Conservation (phyloP, 2,888 invertebrate species). For the Patella caerulea region DNA sequence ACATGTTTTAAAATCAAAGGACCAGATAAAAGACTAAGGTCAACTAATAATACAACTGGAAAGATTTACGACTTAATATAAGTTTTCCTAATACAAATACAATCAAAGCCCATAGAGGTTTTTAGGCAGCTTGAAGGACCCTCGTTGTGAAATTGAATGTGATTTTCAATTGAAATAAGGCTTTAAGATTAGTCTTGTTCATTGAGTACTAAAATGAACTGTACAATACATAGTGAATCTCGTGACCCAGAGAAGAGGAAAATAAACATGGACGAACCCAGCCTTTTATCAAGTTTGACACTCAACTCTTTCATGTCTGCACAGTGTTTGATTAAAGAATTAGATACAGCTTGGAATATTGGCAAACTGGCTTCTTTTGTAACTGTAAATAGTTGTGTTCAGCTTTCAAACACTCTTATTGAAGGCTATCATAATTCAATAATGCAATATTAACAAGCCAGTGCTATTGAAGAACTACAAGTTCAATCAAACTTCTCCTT, state of each 20-base stretch:
- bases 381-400: not conserved
- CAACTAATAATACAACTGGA: not conserved
- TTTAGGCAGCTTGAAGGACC: not conserved
- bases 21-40: too few relatives aligned
- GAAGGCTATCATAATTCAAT: not conserved
- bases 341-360: constrained; percentile 2
- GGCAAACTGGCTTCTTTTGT: not conserved
- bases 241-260: not conserved
- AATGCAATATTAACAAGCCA: not conserved
- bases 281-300: not conserved
- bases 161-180: constrained; percentile 9
- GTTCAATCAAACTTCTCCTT: too few relatives aligned
- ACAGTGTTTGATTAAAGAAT: not conserved
- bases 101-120: not conserved
- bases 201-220: constrained; percentile 7
- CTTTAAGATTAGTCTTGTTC: not conserved
- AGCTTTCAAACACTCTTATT: not conserved
- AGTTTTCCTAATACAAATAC: not conserved
- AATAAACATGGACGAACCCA: not conserved
- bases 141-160: constrained; percentile 1
- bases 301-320: not conserved
- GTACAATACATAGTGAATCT: not conserved
- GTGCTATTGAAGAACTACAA: too few relatives aligned
- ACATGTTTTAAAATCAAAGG: too few relatives aligned
- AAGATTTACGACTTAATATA: constrained; percentile 4